A percentile compares a stretch with the other conserved stretches of the same genome.
Evolutionary conservation across 2,888 invertebrate genomes (phyloP).

Genomic region (Dinocampus coccinellae): DNA sequence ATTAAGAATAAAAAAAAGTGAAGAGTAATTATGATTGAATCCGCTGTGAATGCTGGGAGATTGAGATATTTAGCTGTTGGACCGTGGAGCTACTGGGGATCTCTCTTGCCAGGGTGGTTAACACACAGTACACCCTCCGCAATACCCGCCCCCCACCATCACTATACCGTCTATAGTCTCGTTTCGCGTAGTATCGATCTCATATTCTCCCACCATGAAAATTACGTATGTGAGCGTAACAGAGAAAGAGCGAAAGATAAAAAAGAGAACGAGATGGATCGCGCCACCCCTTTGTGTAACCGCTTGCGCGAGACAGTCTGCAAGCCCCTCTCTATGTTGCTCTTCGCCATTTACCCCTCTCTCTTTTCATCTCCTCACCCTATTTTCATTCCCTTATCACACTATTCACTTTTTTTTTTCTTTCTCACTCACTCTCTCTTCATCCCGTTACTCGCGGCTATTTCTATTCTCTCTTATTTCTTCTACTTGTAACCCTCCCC

Average conservation of each 20-base stretch:
- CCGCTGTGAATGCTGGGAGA: conserved; percentile 17
- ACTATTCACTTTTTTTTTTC: too few species aligned
- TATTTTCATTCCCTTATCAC: too few species aligned
- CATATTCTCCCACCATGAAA: conserved; percentile 50
- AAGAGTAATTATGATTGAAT: background rate
- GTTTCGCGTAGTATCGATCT: conserved; percentile 66
- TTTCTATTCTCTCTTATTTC: too few species aligned
- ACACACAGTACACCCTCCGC: too few species aligned
- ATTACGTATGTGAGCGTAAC: conserved; percentile 6
- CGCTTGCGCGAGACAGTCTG: conserved; percentile 54
- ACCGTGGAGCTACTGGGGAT: conserved; percentile 26
- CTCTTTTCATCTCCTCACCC: too few species aligned
- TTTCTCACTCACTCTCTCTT: too few species aligned
- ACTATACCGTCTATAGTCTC: conserved; percentile 48
- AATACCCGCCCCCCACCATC: conserved; percentile 38
- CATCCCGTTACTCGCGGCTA: too few species aligned
- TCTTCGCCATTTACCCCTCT: conserved; percentile 22
- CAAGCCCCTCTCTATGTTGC: conserved; percentile 40
- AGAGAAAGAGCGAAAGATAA: conserved; percentile 8
- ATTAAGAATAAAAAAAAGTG: too few species aligned
- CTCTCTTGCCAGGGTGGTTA: conserved; percentile 38
- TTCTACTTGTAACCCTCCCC: too few species aligned
- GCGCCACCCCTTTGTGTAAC: conserved; percentile 28
- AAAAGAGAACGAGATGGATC: conserved; percentile 5
- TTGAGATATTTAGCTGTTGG: conserved; percentile 24